Base-by-base conservation (phyloP, 2,797 vertebrate species). In the Anableps anableps region DNA sequence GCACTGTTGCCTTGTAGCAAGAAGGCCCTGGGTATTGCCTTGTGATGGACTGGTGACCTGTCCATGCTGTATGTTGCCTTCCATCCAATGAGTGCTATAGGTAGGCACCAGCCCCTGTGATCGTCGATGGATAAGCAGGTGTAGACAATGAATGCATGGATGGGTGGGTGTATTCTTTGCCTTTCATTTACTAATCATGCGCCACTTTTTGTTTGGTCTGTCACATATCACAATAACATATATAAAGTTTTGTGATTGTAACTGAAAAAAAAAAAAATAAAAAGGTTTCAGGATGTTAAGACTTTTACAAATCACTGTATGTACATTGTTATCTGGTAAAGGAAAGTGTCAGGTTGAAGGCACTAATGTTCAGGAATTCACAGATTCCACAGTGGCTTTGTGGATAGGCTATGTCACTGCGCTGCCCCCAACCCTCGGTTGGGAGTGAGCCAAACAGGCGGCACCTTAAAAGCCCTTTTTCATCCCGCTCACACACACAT, bases 331-430 rank as follows among this genome's bases (percentile, higher is more conserved):
- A 91, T 92, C 89, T 94, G 94, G 91, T 93, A 93, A 94, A 91
- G 84, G 87, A 86, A 79, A 79, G 88, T 85, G 90, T 93, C 93
- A 95, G 93, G 93, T 94, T 90, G 93, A 94, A 95, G 93, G 95
- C 95, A 96, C 94, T 96, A 96, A 96, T 96, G 92, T 94, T 93
- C 87, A 92, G 95, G 95, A 96, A 96, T 96, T 92, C 93, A 92
- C 85, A 94, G 95, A 95, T 95, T 94, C 94, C 94, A 95, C 89
- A 89, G 92, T 93, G 92, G 94, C 94, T 95, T 95, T 96, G 94
- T 94, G 86, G 89, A 92, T 89, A 60, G 87, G 81, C 89, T 68
- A 85, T 94, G 92, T 93, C 94, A 94, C 91, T 81, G 91, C 85
- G 83, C 85, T 83, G 81, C 87, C 75, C 84, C 74, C 76, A 60